Conservation (phyloP, 30 jellyfish, hydroid and myxozoan species). For the Pseudorhiza aurosa region DNA sequence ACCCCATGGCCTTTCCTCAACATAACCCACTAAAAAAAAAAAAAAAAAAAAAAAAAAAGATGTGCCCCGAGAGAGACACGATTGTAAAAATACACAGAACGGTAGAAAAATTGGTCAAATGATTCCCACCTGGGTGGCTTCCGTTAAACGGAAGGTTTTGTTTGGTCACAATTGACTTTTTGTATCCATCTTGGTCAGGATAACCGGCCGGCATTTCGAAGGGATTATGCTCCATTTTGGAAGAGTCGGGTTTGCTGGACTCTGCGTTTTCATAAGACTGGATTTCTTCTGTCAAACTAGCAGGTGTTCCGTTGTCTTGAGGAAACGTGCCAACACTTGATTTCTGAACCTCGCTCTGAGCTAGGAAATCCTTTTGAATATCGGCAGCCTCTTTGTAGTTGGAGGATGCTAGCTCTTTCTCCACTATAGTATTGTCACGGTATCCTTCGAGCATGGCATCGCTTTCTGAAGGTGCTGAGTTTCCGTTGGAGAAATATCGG, state of each 20-base stretch:
- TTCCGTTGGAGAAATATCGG: not conserved
- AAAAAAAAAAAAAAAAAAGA: too few relatives aligned
- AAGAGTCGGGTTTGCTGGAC: not conserved
- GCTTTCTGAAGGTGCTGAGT: not conserved
- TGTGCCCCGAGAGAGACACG: too few relatives aligned
- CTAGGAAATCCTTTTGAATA: constrained; percentile 18
- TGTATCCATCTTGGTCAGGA: constrained; percentile 63
- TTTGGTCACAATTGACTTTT: constrained; percentile 50
- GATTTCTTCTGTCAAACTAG: not conserved
- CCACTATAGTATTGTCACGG: not conserved
- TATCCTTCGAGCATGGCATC: constrained; percentile 22
- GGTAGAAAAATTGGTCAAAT: too few relatives aligned
- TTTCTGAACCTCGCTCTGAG: constrained; percentile 59
- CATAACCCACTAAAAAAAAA: too few relatives aligned
- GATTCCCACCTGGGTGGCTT: constrained; percentile 82
- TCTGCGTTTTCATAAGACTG: constrained; percentile 23
- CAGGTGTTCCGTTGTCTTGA: not conserved
- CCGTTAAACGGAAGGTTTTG: constrained; percentile 69
- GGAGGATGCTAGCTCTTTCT: constrained; percentile 2
- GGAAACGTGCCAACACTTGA: constrained; percentile 8
- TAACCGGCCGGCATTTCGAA: constrained; percentile 47
- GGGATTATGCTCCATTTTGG: constrained; percentile 8
- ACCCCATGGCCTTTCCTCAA: too few relatives aligned
- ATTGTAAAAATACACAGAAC: too few relatives aligned
- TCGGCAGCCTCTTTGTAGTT: constrained; percentile 43